Evolutionary conservation across 1,140 invertebrate species (phyloP).

Genomic region (Drosophila saltans): DNA sequence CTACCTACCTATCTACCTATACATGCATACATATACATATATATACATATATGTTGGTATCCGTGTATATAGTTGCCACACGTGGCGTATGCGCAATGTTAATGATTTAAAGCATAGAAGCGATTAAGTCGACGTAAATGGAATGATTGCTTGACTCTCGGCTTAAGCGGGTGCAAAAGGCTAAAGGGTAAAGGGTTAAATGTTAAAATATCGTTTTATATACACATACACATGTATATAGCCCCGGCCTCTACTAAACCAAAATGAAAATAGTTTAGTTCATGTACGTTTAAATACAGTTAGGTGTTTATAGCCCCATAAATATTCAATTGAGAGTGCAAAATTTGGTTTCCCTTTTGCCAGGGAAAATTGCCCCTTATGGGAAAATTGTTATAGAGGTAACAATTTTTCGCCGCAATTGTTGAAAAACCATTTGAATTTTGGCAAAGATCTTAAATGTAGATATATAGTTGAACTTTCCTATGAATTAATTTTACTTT

Average conservation of each 20-base stretch:
- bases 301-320: slow-evolving; percentile 51
- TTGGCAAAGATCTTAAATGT: not conserved
- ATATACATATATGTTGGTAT: slow-evolving; percentile 19
- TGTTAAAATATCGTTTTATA: slow-evolving; percentile 8
- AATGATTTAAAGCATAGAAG: slow-evolving; percentile 42
- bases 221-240: too few species aligned
- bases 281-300: slow-evolving; percentile 14
- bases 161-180: not conserved
- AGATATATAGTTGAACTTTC: not conserved
- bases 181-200: slow-evolving; percentile 1
- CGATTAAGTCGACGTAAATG: slow-evolving; percentile 13
- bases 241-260: not conserved
- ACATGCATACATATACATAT: slow-evolving; percentile 36
- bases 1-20: not conserved
- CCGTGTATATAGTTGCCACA: slow-evolving; percentile 30
- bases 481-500: too few species aligned
- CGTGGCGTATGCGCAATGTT: slow-evolving; percentile 56
- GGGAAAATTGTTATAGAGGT: not conserved
- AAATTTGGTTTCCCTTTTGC: slow-evolving; percentile 19
- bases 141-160: not conserved
- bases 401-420: not conserved
- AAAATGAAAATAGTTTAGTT: slow-evolving; percentile 18
- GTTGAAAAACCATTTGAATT: not conserved
- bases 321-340: slow-evolving; percentile 55
- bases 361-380: not conserved